These are phyloP conservation scores for Lasioglossum leucozonium DNA, from an alignment of 2,888 invertebrate genomes.

Conservation along the genomic window DNA sequence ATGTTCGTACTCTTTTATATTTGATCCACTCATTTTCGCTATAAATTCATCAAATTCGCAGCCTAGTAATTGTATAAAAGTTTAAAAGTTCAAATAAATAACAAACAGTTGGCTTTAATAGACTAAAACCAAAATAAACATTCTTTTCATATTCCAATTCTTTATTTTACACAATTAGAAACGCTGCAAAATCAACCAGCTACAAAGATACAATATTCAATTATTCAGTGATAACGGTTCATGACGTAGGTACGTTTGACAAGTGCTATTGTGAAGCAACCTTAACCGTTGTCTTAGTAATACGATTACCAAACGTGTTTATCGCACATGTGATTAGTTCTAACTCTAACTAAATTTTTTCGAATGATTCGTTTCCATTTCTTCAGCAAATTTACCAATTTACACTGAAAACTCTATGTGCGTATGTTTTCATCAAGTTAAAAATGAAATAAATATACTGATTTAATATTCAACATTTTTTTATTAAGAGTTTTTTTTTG, in stretches of 20 bases:
- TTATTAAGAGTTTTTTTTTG: no score
- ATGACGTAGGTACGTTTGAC: not conserved
- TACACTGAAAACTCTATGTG: no score
- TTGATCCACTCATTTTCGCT: not conserved
- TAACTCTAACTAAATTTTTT: no score
- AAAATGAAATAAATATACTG: no score
- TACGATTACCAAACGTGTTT: not conserved
- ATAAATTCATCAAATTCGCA: no score
- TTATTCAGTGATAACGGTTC: conserved; percentile 11
- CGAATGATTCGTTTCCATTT: no score
- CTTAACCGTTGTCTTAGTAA: not conserved
- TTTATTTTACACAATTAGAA: not conserved
- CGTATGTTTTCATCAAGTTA: no score
- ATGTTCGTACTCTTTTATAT: not conserved
- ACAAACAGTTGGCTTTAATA: not conserved
- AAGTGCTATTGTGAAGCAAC: not conserved
- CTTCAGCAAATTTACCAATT: no score
- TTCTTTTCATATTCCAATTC: not conserved
- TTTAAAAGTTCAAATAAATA: not conserved
- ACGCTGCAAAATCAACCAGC: not conserved
- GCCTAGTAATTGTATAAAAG: not conserved
- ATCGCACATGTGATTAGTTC: not conserved
- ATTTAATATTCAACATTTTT: no score
- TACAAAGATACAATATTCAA: not conserved
- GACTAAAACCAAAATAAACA: not conserved